These are phyloP conservation scores for Luffia ferchaultella DNA, from an alignment of 2,888 invertebrate species.

Conservation along the genomic window DNA sequence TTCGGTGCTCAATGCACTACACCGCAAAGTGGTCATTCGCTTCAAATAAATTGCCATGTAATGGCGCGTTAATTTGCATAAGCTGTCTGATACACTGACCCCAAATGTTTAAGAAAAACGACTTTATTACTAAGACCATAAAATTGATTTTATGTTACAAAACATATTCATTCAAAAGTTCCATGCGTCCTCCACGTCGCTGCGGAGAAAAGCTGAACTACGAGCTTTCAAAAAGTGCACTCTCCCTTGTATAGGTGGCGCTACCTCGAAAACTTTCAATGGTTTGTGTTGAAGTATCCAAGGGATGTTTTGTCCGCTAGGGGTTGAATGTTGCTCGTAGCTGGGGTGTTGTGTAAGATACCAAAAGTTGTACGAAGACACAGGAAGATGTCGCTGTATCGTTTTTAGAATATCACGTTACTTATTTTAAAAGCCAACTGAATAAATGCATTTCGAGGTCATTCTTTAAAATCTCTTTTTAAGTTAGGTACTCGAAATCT, in stretches of 20 bases:
- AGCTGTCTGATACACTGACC: conserved; percentile 28
- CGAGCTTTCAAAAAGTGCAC: conserved; percentile 40
- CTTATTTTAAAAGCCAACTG: no score
- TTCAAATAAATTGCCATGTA: conserved; percentile 67
- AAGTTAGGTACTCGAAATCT: no score
- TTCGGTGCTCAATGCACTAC: conserved; percentile 57
- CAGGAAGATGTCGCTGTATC: conserved; percentile 29
- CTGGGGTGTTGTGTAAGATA: conserved; percentile 18
- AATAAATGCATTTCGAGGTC: background rate
- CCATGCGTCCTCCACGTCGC: conserved; percentile 29
- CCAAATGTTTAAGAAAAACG: conserved; percentile 9
- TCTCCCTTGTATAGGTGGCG: conserved; percentile 53
- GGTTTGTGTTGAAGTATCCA: conserved; percentile 20
- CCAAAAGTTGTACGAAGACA: conserved; percentile 17
- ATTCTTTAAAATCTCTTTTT: conserved; percentile 2
- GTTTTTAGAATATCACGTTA: no score
- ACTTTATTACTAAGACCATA: conserved; percentile 23
- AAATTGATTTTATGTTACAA: conserved; percentile 24
- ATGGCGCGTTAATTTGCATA: conserved; percentile 65
- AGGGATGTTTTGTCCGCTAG: conserved; percentile 21
- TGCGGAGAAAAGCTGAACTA: conserved; percentile 39
- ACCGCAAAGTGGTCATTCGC: conserved; percentile 66
- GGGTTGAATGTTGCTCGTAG: background rate
- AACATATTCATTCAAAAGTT: conserved; percentile 53
- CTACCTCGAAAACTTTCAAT: conserved; percentile 14